phyloP scores from a whole-genome alignment of 2,888 invertebrate genomes.

The Nymphalis c-album region DNA sequence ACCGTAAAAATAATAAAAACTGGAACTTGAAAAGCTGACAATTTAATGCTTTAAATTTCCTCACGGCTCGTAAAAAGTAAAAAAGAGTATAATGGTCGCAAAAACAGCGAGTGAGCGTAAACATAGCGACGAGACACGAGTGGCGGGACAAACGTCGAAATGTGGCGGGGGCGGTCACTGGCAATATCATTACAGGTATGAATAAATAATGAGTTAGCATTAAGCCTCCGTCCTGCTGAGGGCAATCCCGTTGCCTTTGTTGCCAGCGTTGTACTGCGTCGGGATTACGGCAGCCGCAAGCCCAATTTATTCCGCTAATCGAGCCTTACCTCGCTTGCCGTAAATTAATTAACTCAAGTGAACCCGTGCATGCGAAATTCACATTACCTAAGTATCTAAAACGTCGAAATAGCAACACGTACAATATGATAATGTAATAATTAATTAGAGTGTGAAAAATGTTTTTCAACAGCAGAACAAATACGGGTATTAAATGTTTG shows the following conservation, averaged over 20 bases:
- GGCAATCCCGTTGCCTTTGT: slow-evolving; percentile 66
- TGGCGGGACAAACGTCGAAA: slow-evolving; percentile 52
- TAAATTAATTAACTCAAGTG: slow-evolving; percentile 57
- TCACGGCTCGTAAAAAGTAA: slow-evolving; percentile 50
- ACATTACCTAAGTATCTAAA: slow-evolving; percentile 22
- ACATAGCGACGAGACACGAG: slow-evolving; percentile 58
- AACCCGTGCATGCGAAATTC: slow-evolving; percentile 29
- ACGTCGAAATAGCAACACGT: slow-evolving; percentile 15
- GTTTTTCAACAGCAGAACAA: background rate
- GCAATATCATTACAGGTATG: slow-evolving; percentile 79
- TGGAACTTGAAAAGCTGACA: slow-evolving; percentile 40
- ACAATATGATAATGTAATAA: slow-evolving; percentile 8
- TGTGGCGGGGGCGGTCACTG: slow-evolving; percentile 58
- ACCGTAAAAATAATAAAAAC: slow-evolving; percentile 20
- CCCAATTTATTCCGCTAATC: slow-evolving; percentile 78
- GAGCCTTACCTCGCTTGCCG: slow-evolving; percentile 67
- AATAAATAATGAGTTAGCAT: slow-evolving; percentile 80
- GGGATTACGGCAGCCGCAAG: slow-evolving; percentile 60
- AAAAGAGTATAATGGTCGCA: slow-evolving; percentile 59
- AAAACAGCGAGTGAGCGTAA: slow-evolving; percentile 63
- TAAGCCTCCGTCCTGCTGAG: slow-evolving; percentile 66
- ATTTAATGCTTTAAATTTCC: slow-evolving; percentile 60
- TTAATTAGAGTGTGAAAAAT: slow-evolving; percentile 9
- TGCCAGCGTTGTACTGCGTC: slow-evolving; percentile 70
- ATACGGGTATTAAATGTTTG: background rate